Conservation (phyloP, 2,888 invertebrate genomes). For the Phyllotreta striolata region DNA sequence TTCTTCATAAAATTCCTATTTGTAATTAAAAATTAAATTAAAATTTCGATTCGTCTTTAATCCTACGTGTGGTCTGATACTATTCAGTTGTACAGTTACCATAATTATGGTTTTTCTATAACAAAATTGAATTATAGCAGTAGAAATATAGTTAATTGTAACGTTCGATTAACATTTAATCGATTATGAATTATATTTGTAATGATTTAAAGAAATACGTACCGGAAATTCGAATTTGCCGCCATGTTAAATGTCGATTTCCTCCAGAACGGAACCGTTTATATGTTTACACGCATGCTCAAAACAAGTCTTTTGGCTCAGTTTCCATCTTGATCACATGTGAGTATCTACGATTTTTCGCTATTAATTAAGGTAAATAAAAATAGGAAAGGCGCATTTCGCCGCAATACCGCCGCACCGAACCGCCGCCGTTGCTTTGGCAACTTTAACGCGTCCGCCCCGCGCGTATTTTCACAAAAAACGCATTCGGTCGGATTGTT, state of each 20-base stretch:
- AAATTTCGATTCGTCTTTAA: no score
- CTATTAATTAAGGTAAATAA: constrained; percentile 60
- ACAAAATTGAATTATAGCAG: no score
- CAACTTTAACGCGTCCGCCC: constrained; percentile 27
- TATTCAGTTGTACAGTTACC: no score
- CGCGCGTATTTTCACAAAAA: constrained; percentile 38
- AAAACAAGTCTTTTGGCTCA: constrained; percentile 81
- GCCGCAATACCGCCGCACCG: constrained; percentile 19
- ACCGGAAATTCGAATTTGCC: constrained; percentile 45
- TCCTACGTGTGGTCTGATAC: no score
- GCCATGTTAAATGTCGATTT: constrained; percentile 42
- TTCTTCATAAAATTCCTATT: no score
- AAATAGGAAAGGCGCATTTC: constrained; percentile 44
- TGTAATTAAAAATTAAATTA: no score
- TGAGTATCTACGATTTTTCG: constrained; percentile 74
- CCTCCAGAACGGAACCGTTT: constrained; percentile 45
- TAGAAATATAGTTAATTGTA: no score
- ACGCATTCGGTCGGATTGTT: constrained; percentile 47
- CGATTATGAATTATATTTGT: background rate
- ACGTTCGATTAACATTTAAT: no score
- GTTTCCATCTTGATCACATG: constrained; percentile 91
- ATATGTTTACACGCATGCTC: constrained; percentile 70
- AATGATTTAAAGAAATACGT: background rate
- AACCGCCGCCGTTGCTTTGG: constrained; percentile 37
- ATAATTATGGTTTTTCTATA: no score